Evolutionary conservation across 2,113 vertebrate genomes (phyloP).

Genomic region (Muntiacus reevesi): DNA sequence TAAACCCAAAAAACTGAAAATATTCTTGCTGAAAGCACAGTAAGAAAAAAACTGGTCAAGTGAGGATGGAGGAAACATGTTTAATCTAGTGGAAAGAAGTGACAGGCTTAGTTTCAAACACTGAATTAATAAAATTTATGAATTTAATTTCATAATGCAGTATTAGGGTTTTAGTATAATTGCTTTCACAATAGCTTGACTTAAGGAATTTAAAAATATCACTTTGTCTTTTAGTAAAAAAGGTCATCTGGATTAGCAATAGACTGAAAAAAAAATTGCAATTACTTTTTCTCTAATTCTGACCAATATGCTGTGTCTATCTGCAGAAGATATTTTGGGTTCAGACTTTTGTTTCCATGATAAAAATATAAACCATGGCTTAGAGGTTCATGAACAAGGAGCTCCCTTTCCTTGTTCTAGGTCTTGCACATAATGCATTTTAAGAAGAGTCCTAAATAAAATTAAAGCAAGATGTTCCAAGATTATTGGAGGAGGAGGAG

Average conservation of each 20-base stretch:
- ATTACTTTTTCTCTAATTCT: not conserved
- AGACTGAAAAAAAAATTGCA: not conserved
- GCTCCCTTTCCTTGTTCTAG: not conserved
- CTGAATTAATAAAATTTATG: not conserved
- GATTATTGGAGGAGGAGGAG: not conserved
- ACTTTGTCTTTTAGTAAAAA: not conserved
- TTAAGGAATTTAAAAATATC: not conserved
- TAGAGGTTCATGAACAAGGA: not conserved
- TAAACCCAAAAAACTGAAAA: not conserved
- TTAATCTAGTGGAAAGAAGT: not conserved
- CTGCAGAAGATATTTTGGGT: constrained; percentile 9
- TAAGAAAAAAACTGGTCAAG: not conserved
- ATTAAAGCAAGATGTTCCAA: not conserved
- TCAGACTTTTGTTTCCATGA: not conserved
- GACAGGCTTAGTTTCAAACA: not conserved
- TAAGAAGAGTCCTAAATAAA: not conserved
- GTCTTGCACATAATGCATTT: not conserved
- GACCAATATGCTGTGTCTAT: not conserved
- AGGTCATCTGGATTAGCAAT: not conserved
- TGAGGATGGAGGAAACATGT: not conserved
- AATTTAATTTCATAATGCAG: not conserved
- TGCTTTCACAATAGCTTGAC: not conserved
- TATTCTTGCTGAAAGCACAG: not conserved
- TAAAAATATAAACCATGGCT: constrained; percentile 22
- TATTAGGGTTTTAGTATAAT: not conserved